Evolutionary conservation across 2,888 invertebrate species (phyloP).

Genomic region (Amblyjoppa proteus): DNA sequence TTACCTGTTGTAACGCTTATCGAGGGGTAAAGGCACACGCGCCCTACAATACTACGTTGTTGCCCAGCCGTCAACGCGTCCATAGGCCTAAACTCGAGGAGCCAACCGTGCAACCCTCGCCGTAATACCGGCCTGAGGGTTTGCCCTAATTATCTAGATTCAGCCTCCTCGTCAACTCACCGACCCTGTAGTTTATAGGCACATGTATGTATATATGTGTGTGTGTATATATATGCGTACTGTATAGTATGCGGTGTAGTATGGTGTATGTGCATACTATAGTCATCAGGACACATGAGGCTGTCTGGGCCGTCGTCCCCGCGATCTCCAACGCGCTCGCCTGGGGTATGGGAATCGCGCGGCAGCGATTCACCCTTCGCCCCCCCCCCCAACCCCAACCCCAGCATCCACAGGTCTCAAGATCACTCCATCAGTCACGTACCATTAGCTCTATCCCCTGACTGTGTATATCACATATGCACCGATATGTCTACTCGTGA

Average conservation of each 20-base stretch:
- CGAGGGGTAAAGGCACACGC: not conserved
- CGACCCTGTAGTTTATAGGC: slow-evolving; percentile 10
- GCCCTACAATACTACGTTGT: not conserved
- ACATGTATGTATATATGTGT: slow-evolving; percentile 6
- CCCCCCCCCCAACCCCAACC: not conserved
- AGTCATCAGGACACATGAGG: slow-evolving; percentile 41
- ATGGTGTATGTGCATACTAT: slow-evolving; percentile 15
- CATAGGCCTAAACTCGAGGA: slow-evolving; percentile 2
- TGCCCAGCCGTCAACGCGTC: slow-evolving; percentile 7
- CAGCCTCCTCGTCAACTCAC: slow-evolving; percentile 43
- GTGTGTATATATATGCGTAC: not conserved
- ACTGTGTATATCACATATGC: slow-evolving; percentile 25
- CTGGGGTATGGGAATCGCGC: slow-evolving; percentile 15
- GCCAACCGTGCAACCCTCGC: not conserved
- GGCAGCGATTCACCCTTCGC: not conserved
- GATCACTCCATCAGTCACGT: slow-evolving; percentile 65
- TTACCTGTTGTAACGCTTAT: slow-evolving; percentile 23
- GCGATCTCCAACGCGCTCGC: slow-evolving; percentile 32
- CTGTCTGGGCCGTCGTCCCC: slow-evolving; percentile 35
- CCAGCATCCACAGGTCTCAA: slow-evolving; percentile 56
- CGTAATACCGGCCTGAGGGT: slow-evolving; percentile 51
- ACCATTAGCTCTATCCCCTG: slow-evolving; percentile 31
- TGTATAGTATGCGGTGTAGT: not conserved
- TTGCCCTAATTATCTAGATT: slow-evolving; percentile 58
- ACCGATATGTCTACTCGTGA: not conserved